Base-by-base conservation (phyloP, 2,888 invertebrate genomes). In the Hydrotaea cyrtoneurina region DNA sequence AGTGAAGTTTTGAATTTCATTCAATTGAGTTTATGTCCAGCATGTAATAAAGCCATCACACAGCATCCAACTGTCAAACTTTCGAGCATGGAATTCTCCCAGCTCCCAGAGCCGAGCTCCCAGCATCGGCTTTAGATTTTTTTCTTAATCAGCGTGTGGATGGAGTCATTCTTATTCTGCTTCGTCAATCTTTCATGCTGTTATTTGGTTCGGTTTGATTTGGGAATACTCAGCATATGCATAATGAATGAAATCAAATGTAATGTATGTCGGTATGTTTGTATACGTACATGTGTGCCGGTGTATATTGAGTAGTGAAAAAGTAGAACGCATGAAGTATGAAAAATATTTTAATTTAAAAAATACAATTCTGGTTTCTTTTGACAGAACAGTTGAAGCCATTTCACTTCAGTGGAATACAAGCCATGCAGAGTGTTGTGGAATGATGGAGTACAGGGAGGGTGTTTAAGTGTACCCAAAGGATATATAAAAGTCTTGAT, bases 261-360 rank as follows among this genome's bases (percentile, higher is more conserved):
- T 59, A 46, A 50, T 73, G 23, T 79, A 64, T 50, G 64, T 5
- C 2, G 31, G 31, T 66, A 13, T 10, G 39, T 31, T n/a, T 36
- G 66, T 11, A 43, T n/a, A 36, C 55, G 26, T 59, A 55, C 15
- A 11, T 66, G 11, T 23, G 50, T 71, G 10, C 62, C 11, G 17
- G 21, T 11, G 46, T 59, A 5, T 59, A 15, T 62, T 62, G 62
- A 15, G 4, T 62, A 23, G 43, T 69, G 46, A 19, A 69, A 69
- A 69, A 46, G 46, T 69, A 43, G 69, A 69, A 69, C 69, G 69
- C 69, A 66, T 66, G 46, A 66, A 74, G 73, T 79, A 81, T 81
- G 78, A 79, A 75, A 85, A 82, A 77, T 85, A 80, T 85, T 85
- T 85, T 77, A 85, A 82, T 85, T 76, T 85, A 79, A 85, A 80